Base-by-base conservation (phyloP, 1,140 invertebrate genomes). In the Coenobita brevimanus region DNA sequence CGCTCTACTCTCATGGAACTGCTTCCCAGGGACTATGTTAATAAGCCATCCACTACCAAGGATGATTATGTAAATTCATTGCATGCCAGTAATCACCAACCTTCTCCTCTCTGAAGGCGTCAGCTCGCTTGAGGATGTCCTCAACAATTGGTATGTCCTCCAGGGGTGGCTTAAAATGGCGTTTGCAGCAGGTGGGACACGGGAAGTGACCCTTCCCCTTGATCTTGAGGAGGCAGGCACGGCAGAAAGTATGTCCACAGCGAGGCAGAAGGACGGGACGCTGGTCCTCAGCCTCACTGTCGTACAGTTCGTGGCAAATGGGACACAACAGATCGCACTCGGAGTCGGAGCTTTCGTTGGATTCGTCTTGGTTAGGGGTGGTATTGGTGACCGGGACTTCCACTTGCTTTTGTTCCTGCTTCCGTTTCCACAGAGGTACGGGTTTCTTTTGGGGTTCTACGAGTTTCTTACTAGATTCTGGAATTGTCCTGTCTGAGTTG, bases 231-330 rank as follows among this genome's bases (percentile, higher is more conserved):
- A 85, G 57, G 50, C 82, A 85, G n/a, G 73, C 50, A 43, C 82
- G 50, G 82, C 82, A 85, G 82, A 85, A 85, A 54, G 54, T 76
- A 50, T 85, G 82, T 2, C 71, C 82, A 36, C 82, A 85, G 33
- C 82, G 71, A 4, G 82, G 54, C 13, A 85, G 82, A 2, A 85
- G 71, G 21, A 85, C 54, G 17, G 71, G 82, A 10, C 62, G 41
- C 3, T 71, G 50, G 10, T 46, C 24, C 13, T 75, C 69, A 4
- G 27, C 36, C n/a, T 85, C 82, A 2, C 64, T 71, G 73, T 85
- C 82, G 36, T 76, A 85, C 2, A 85, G 71, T n/a, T 85, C 71
- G 3, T 46, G 64, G 33, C 82, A 85, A 0, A 75, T 3, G 0
- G 82, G 82, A 43, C 82, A 85, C 27, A 75, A 15, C 46, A 85